Percentiles rank a stretch among this genome's conserved stretches.
Conservation (phyloP, 2,113 vertebrate species). For the Phalacrocorax aristotelis region DNA sequence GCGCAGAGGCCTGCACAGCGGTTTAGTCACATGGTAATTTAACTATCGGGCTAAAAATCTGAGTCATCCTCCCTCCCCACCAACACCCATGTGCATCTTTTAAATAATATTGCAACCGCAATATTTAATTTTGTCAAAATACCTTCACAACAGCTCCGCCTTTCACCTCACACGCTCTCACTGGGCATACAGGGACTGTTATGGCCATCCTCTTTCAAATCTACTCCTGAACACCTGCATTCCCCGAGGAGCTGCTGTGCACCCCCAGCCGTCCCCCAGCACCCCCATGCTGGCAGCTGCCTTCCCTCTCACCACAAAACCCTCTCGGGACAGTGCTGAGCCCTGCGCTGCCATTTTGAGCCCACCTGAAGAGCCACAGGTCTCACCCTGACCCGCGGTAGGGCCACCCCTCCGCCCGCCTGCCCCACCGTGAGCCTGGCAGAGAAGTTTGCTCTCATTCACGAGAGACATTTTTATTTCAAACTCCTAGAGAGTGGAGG, state of each 20-base stretch:
- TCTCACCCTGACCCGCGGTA: rapidly evolving
- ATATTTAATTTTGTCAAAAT: background rate
- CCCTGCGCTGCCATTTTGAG: rapidly evolving
- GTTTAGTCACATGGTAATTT: background rate
- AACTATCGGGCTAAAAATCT: rapidly evolving
- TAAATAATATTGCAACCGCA: background rate
- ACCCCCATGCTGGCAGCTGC: rapidly evolving
- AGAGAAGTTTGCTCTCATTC: background rate
- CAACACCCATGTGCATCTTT: background rate
- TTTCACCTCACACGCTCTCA: background rate
- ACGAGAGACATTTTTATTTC: background rate
- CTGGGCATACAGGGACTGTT: rapidly evolving
- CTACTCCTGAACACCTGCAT: rapidly evolving
- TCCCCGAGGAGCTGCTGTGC: background rate
- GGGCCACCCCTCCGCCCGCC: rapidly evolving
- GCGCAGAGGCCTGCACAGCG: rapidly evolving
- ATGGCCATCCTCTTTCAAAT: background rate
- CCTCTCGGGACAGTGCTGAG: rapidly evolving
- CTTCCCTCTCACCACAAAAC: background rate
- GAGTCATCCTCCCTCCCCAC: background rate
- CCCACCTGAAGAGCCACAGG: background rate
- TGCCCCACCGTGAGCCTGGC: rapidly evolving
- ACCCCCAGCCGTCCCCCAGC: no score
- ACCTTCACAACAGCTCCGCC: background rate
- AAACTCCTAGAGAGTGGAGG: background rate